These are phyloP conservation scores for Botia almorhae DNA, from an alignment of 2,797 vertebrate genomes.

Conservation along the genomic window DNA sequence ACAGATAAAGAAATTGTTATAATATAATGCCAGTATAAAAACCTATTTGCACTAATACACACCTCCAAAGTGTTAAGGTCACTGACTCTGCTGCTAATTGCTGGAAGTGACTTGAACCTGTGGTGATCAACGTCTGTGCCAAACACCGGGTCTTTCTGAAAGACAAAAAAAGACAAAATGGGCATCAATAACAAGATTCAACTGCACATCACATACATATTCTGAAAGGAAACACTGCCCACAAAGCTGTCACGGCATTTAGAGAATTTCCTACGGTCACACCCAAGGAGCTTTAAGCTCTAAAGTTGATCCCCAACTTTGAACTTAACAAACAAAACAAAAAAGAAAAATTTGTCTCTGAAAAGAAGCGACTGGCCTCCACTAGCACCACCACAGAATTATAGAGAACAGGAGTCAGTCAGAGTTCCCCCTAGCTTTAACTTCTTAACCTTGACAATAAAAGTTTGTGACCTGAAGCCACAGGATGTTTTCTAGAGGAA, in stretches of 20 bases:
- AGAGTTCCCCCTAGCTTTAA: slow-evolving; percentile 77
- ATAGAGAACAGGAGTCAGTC: slow-evolving; percentile 64
- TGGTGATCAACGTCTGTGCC: slow-evolving; percentile 78
- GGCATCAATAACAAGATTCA: slow-evolving; percentile 38
- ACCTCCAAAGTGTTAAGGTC: slow-evolving; percentile 83
- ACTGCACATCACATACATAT: not conserved
- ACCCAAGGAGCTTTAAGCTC: slow-evolving; percentile 13
- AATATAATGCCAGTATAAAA: not conserved
- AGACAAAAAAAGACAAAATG: slow-evolving; percentile 64
- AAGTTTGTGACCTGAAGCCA: slow-evolving; percentile 81
- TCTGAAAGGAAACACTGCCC: slow-evolving; percentile 24
- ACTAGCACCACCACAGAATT: slow-evolving; percentile 57
- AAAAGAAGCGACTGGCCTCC: slow-evolving; percentile 44
- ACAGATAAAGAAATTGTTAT: not conserved
- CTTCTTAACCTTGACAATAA: slow-evolving; percentile 80
- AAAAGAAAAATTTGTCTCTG: slow-evolving; percentile 30
- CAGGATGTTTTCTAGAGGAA: slow-evolving; percentile 82
- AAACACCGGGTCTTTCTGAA: slow-evolving; percentile 79
- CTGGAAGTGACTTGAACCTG: slow-evolving; percentile 82
- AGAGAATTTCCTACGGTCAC: slow-evolving; percentile 48
- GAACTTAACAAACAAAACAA: slow-evolving; percentile 29
- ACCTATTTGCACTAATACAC: slow-evolving; percentile 62
- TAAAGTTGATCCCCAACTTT: slow-evolving; percentile 21
- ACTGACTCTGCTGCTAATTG: slow-evolving; percentile 80
- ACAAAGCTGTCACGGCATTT: slow-evolving; percentile 37